A percentile compares a stretch with the other conserved stretches of the same genome.
Evolutionary conservation across 30 jellyfish, hydroid and myxozoan genomes (phyloP).

Genomic region (Pseudorhiza aurosa): DNA sequence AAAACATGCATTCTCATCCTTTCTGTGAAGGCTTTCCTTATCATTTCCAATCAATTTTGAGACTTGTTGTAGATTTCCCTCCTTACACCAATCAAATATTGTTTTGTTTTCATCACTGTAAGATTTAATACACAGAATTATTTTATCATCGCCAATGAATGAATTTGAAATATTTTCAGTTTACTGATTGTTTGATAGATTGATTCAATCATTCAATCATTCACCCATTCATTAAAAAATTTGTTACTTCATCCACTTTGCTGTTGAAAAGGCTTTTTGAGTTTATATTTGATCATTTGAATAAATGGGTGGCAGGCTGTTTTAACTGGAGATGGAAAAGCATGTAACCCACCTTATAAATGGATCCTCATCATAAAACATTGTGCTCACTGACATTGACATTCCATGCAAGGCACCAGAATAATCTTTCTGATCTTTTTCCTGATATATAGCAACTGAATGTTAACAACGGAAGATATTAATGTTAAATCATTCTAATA

Average conservation of each 20-base stretch:
- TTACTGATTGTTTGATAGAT: too few species aligned
- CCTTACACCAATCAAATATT: constrained; percentile 87
- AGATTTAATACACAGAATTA: background rate
- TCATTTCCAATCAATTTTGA: constrained; percentile 1
- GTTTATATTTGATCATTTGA: too few species aligned
- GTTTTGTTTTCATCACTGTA: constrained; percentile 79
- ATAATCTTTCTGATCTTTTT: background rate
- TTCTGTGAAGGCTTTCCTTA: constrained; percentile 1
- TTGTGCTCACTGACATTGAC: constrained; percentile 88
- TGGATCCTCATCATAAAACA: constrained; percentile 64
- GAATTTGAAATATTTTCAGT: too few species aligned
- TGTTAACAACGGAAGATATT: too few species aligned
- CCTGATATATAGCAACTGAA: too few species aligned
- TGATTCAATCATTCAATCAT: too few species aligned
- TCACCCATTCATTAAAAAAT: too few species aligned
- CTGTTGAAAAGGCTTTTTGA: too few species aligned
- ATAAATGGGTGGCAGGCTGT: too few species aligned
- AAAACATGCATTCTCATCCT: constrained; percentile 69
- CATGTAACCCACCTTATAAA: background rate
- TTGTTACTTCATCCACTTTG: too few species aligned
- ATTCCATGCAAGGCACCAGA: constrained; percentile 37
- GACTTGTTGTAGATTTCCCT: constrained; percentile 57
- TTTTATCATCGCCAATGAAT: background rate
- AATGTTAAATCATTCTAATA: too few species aligned
- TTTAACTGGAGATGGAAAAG: background rate